Evolutionary conservation across 2,797 vertebrate species (phyloP).

Genomic region (Adelosebastes latens): DNA sequence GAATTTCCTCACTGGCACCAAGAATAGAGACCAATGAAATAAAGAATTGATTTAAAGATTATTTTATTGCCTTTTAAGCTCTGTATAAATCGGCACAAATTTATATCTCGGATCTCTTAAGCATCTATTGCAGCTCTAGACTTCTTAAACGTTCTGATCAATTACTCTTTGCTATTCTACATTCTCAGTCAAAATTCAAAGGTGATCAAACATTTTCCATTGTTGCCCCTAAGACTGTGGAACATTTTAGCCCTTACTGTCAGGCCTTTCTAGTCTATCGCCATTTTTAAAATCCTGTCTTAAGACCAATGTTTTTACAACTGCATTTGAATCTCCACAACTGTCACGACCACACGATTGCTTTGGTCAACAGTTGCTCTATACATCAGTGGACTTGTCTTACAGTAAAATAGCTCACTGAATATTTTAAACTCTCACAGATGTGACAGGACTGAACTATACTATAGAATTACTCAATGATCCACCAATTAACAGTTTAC

Average conservation of each 20-base stretch:
- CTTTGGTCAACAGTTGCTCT: not conserved
- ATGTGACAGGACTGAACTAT: not conserved
- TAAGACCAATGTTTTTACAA: not conserved
- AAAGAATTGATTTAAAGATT: not conserved
- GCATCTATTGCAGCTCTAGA: accelerated
- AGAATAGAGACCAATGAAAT: not conserved
- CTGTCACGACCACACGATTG: not conserved
- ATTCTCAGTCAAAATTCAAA: not conserved
- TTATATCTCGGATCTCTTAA: not conserved
- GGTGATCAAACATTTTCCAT: not conserved
- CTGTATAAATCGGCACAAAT: not conserved
- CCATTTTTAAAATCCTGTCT: not conserved
- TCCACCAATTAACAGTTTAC: not conserved
- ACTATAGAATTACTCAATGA: not conserved
- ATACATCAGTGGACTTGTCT: not conserved
- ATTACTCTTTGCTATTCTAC: not conserved
- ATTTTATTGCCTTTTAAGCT: not conserved
- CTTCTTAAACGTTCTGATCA: not conserved
- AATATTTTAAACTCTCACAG: not conserved
- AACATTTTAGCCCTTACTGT: not conserved
- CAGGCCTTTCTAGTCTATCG: not conserved
- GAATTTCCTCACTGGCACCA: not conserved
- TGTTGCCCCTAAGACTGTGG: not conserved
- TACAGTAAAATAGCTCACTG: not conserved
- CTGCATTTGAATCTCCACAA: not conserved